Conservation (phyloP, 64 coral and sea anemone species). For the Dendronephthya gigantea region DNA sequence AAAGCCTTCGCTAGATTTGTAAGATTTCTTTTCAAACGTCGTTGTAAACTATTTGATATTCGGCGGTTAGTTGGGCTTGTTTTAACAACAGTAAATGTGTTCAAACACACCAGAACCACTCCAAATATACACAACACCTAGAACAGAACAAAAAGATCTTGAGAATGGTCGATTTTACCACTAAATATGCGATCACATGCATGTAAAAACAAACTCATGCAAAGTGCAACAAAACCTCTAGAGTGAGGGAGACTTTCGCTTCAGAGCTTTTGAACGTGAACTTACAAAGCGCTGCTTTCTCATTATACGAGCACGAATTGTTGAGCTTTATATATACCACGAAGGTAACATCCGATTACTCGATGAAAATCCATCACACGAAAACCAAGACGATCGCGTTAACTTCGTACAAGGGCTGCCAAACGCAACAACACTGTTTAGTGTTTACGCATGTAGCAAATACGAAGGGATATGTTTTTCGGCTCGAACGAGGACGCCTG, state of each 20-base stretch:
- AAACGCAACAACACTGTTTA: neutral
- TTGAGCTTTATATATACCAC: neutral
- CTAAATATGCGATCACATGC: neutral
- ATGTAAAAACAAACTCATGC: neutral
- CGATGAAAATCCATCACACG: neutral
- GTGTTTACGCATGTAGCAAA: neutral
- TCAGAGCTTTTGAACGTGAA: neutral
- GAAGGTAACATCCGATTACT: neutral
- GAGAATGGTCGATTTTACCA: neutral
- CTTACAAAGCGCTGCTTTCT: neutral
- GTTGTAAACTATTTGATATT: slow-evolving; percentile 5
- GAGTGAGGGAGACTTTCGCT: neutral
- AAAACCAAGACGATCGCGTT: neutral
- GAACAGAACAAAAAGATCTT: neutral
- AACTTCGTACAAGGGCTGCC: neutral
- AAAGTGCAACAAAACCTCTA: neutral
- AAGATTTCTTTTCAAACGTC: neutral
- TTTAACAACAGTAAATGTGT: slow-evolving; percentile 4
- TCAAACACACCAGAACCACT: neutral
- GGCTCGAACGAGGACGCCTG: neutral
- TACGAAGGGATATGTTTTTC: neutral
- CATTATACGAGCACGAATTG: neutral
- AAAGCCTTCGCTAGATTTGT: neutral
- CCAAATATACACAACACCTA: slow-evolving; percentile 7
- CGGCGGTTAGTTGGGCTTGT: neutral